A percentile compares a stretch with the other conserved stretches of the same genome.
Conservation (phyloP, 2,113 vertebrate genomes). For the Rissa tridactyla region DNA sequence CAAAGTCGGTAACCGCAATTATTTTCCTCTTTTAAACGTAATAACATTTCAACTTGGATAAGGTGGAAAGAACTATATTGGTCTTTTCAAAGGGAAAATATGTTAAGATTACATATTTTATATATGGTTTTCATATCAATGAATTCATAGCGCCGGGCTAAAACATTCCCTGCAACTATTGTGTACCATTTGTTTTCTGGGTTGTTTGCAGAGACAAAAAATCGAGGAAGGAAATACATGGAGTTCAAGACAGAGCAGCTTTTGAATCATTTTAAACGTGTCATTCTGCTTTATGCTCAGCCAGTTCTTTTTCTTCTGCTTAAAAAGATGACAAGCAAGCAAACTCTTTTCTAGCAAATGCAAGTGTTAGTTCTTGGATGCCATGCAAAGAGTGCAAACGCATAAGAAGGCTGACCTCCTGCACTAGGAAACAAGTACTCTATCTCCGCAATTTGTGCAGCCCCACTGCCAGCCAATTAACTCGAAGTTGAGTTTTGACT, state of each 20-base stretch:
- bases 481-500: slow-evolving; percentile 77
- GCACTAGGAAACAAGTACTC: slow-evolving; percentile 55
- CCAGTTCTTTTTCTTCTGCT: slow-evolving; percentile 49
- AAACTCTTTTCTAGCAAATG: slow-evolving; percentile 53
- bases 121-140: slow-evolving; percentile 10
- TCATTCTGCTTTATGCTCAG: slow-evolving; percentile 46
- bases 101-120: slow-evolving; percentile 30
- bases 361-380: slow-evolving; percentile 53
- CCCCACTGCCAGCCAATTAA: slow-evolving; percentile 72
- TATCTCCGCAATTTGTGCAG: slow-evolving; percentile 67
- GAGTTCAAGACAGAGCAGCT: slow-evolving; percentile 52
- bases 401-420: slow-evolving; percentile 42
- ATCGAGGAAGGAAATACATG: not conserved
- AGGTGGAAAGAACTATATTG: slow-evolving; percentile 20
- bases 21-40: slow-evolving; percentile 52
- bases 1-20: not conserved
- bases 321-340: slow-evolving; percentile 56
- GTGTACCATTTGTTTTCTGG: slow-evolving; percentile 11
- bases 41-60: slow-evolving; percentile 30
- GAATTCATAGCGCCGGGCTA: not conserved
- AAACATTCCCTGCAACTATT: slow-evolving; percentile 12
- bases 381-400: slow-evolving; percentile 41
- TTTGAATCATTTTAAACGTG: slow-evolving; percentile 36
- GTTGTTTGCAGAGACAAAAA: slow-evolving; percentile 46
- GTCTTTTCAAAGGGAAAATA: slow-evolving; percentile 43